Evolutionary conservation across 92 coral and sea anemone genomes (phyloP), one percentile per base, ranked within the genome.

Genomic region (Zoanthus sansibaricus): DNA sequence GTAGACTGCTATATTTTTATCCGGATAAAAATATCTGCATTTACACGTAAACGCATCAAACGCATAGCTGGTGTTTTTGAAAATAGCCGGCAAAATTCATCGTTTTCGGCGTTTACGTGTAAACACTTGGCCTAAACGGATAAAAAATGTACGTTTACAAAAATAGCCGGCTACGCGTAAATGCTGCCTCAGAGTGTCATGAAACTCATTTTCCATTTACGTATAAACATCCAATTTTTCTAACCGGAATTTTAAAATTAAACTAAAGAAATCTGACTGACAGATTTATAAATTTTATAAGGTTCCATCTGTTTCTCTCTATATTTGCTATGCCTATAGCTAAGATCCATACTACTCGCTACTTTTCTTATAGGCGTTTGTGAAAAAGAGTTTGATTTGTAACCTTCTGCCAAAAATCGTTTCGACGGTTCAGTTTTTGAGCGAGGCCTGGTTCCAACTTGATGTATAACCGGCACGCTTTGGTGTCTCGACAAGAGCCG

Each of bases 241-340:
- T 25, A 25, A 25, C 25, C 25, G 25, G 25, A 25, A 25, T 25
- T 25, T 25, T 25, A 48, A 48, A 17, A 30, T 21, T 54, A 80
- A 46, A 80, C 85, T 30, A 80, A 44, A 32, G 85, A 80, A 45
- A 80, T 80, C 61, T 80, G 85, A 15, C 75, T 80, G 47, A 80
- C 75, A 16, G 85, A 66, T 67, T 74, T 47, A 74, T 80, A 80
- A 18, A 80, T 48, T 49, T 80, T 80, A 45, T 80, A 80, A 7
- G 85, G 85, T 72, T 80, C 45, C 85, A 80, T 80, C 25, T 80
- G 85, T 46, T 66, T 44, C 20, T 44, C 85, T 30, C 21, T 80
- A 18, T 42, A 15, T 12, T 44, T 61, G 64, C 47, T 80, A 10
- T n/a, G 74, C n/a, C 75, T 25, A 11, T 46, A 18, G 52, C 74